Percentiles rank a stretch among this genome's conserved stretches.
Evolutionary conservation across 2,888 invertebrate genomes (phyloP).

Genomic region (Dryococelus australis): DNA sequence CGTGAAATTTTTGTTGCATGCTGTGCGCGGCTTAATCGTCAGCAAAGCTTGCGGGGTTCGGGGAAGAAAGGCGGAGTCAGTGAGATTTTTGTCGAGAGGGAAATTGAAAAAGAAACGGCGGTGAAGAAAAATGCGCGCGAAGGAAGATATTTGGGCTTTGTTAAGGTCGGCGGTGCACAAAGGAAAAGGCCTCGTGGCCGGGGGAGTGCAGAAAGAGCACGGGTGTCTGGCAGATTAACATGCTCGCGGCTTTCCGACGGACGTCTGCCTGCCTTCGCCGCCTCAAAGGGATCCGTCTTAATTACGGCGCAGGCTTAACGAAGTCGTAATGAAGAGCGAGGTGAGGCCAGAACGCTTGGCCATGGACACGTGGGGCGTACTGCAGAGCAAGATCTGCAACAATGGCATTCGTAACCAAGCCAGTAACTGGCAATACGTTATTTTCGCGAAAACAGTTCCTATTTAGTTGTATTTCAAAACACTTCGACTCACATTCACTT

Average conservation of each 20-base stretch:
- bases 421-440: too few relatives aligned
- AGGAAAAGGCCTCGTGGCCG: constrained; percentile 30
- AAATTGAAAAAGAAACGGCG: constrained; percentile 39
- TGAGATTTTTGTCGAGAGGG: constrained; percentile 18
- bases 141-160: constrained; percentile 37
- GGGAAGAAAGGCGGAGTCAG: neutral
- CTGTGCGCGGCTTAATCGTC: too few relatives aligned
- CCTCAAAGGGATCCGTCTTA: constrained; percentile 1
- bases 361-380: neutral
- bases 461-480: too few relatives aligned
- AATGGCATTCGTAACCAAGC: too few relatives aligned
- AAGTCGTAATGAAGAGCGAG: constrained; percentile 1
- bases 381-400: too few relatives aligned
- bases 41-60: neutral
- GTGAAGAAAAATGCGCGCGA: constrained; percentile 31
- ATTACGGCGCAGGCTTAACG: neutral
- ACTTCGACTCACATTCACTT: too few relatives aligned
- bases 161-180: constrained; percentile 38
- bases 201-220: constrained; percentile 7
- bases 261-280: neutral
- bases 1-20: too few relatives aligned
- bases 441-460: too few relatives aligned
- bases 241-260: constrained; percentile 31
- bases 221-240: constrained; percentile 35
- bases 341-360: neutral